A percentile compares a stretch with the other conserved stretches of the same genome.
Conservation (phyloP, 2,888 invertebrate species). For the Leptura quadrifasciata region DNA sequence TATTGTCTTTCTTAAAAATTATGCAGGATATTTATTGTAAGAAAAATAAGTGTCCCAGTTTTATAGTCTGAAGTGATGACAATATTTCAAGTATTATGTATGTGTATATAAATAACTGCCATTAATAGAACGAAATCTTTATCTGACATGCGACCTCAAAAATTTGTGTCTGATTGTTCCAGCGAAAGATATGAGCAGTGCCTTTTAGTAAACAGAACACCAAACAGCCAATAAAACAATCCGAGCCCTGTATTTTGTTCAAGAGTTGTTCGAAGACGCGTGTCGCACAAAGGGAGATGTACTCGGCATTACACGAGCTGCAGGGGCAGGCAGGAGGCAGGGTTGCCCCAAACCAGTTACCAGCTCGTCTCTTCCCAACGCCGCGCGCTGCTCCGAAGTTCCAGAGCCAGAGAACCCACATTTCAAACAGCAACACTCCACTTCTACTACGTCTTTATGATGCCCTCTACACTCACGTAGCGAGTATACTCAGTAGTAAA, state of each 20-base stretch:
- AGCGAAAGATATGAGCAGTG: not conserved
- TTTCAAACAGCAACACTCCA: constrained; percentile 2
- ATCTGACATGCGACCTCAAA: not conserved
- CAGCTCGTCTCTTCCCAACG: constrained; percentile 4
- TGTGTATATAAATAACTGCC: not conserved
- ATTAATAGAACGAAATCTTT: not conserved
- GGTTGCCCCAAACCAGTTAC: constrained; percentile 27
- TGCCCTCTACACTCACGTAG: constrained; percentile 7
- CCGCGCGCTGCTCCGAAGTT: not conserved
- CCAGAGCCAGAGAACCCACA: constrained; percentile 4
- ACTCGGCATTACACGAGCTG: not conserved
- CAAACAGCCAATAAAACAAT: constrained; percentile 22
- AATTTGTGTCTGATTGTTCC: not conserved
- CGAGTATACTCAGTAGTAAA: not conserved
- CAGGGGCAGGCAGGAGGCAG: not conserved
- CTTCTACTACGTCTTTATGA: constrained; percentile 7
- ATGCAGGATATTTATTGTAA: too few species aligned
- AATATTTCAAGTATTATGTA: not conserved
- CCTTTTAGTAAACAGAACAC: constrained; percentile 20
- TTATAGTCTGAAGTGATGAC: not conserved
- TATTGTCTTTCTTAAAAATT: too few species aligned
- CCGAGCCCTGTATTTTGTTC: not conserved
- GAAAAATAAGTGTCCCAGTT: not conserved
- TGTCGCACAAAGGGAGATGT: constrained; percentile 30
- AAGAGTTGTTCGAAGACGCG: constrained; percentile 29